A percentile compares a stretch with the other conserved stretches of the same genome.
phyloP scores from a whole-genome alignment of 2,797 vertebrate genomes.

The Pangasius larnaudii region DNA sequence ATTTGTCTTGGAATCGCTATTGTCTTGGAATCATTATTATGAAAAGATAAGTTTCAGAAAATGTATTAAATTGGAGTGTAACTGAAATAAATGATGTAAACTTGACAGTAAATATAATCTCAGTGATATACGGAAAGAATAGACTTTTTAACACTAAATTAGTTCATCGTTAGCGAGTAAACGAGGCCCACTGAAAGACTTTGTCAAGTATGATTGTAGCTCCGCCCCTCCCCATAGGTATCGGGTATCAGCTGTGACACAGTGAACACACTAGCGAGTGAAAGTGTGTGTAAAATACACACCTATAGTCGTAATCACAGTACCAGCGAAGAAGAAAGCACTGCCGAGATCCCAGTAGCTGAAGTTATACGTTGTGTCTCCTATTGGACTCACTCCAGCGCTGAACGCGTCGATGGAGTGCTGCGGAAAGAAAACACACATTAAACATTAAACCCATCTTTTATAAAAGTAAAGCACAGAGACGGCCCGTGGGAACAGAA shows the following conservation, averaged over 20 bases:
- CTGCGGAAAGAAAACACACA: slow-evolving; percentile 67
- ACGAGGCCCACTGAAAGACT: background rate
- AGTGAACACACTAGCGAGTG: background rate
- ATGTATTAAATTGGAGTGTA: background rate
- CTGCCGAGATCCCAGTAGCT: slow-evolving; percentile 96
- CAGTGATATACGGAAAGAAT: background rate
- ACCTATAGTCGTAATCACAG: slow-evolving; percentile 98
- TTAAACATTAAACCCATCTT: background rate
- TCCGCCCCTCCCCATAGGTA: background rate
- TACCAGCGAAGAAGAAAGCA: slow-evolving; percentile 97
- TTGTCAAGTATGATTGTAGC: background rate
- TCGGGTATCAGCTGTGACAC: background rate
- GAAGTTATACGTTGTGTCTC: slow-evolving; percentile 88
- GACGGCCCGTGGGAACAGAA: background rate
- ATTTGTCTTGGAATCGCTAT: background rate
- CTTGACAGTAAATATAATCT: too few species aligned
- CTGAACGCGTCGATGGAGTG: slow-evolving; percentile 90
- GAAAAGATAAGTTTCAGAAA: background rate
- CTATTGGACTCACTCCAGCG: slow-evolving; percentile 90
- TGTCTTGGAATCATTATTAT: background rate
- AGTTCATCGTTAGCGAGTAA: background rate
- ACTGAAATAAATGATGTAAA: too few species aligned
- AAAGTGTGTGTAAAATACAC: background rate
- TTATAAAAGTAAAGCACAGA: background rate
- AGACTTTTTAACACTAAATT: background rate